Base-by-base conservation (phyloP, 2,113 vertebrate species). In the Tringa solitaria region DNA sequence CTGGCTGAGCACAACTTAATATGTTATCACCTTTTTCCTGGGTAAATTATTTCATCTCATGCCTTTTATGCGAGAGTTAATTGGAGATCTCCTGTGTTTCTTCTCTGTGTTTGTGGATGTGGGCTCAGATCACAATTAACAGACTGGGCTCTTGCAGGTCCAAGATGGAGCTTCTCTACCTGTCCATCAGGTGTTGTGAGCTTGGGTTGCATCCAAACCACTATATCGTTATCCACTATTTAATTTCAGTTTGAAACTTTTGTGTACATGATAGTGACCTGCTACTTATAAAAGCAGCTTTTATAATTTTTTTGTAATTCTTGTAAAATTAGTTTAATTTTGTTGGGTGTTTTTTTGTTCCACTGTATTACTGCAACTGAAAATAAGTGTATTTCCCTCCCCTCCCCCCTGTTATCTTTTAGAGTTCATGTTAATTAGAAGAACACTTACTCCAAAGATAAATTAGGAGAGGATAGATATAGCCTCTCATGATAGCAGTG, bases 211-310 rank as follows among this genome's bases (percentile, higher is more conserved):
- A 39, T 85, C 63, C 63, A 74, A 53, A 48, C 14, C 51, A 26
- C 45, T 69, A 14, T 7, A 23, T 54, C 28, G 9, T 84, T 87
- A 37, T 57, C 43, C n/a, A 41, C 8, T 74, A 19, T 57, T 92
- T 76, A 77, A 69, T 61, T 91, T 46, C 32, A 68, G 0, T 54
- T 78, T 68, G 39, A 46, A 77, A 17, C 20, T 64, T 70, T 68
- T 79, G 12, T 0, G 0, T 63, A 15, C 4, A 1, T 28, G 74
- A 19, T 60, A 20, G 14, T 20, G 41, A 84, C 73, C 11, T 51
- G 28, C 41, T 91, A 37, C 12, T 69, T 91, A 51, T 27, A 61
- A 84, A 89, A 63, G 19, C 32, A 48, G 24, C 46, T 77, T 87
- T 61, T 30, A 12, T 24, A 43, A 6, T 33, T 84, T 48, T 51